Evolutionary conservation across 1,140 invertebrate species (phyloP).

Genomic region (Heliconius melpomene): DNA sequence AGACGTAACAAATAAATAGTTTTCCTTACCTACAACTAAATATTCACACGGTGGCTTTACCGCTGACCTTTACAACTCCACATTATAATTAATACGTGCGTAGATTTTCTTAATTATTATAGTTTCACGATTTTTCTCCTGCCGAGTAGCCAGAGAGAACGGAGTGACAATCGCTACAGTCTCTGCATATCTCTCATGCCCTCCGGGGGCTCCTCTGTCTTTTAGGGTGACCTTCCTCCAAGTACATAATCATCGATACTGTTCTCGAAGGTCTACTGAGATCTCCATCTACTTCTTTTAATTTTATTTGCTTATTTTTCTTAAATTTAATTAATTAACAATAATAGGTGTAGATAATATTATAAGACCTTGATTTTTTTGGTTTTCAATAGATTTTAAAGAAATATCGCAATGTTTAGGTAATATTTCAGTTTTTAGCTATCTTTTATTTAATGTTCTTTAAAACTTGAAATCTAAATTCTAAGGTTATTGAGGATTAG

Average conservation of each 20-base stretch:
- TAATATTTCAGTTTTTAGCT: not conserved
- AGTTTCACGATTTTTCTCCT: no score
- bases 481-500: not conserved
- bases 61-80: slow-evolving; percentile 18
- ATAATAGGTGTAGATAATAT: not conserved
- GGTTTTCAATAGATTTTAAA: not conserved
- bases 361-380: not conserved
- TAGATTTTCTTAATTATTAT: not conserved
- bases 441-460: not conserved
- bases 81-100: slow-evolving; percentile 5
- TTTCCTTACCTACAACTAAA: not conserved
- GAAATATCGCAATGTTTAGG: not conserved
- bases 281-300: no score
- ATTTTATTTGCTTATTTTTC: no score
- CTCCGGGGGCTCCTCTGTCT: no score
- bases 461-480: not conserved
- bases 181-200: no score
- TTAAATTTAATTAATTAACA: not conserved
- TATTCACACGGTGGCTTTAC: slow-evolving; percentile 1
- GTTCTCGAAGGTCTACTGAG: no score
- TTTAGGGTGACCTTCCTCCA: no score
- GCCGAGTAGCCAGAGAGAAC: no score
- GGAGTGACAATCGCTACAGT: no score
- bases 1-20: not conserved
- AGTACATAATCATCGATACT: no score